Percentiles rank a stretch among this genome's conserved stretches.
Conservation (phyloP, 2,113 vertebrate species). For the Entomyzon cyanotis region DNA sequence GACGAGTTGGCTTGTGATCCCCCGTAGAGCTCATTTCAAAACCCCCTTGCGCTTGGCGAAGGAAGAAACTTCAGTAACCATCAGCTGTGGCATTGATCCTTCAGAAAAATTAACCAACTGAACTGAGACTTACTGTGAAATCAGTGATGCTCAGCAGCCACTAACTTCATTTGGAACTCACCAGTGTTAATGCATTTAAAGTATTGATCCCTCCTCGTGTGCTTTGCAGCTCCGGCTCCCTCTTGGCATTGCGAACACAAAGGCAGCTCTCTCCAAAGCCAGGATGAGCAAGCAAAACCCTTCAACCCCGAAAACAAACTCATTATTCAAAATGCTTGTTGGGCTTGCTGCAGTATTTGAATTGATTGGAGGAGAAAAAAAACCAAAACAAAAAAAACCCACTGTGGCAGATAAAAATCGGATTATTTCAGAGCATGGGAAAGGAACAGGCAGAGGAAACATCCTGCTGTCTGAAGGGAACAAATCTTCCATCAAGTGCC, state of each 20-base stretch:
- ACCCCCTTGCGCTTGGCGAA: background rate
- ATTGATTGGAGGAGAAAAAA: background rate
- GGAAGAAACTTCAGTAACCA: slow-evolving; percentile 66
- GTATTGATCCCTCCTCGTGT: slow-evolving; percentile 52
- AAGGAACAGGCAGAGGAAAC: slow-evolving; percentile 12
- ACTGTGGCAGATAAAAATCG: background rate
- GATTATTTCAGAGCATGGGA: slow-evolving; percentile 7
- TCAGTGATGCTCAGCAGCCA: slow-evolving; percentile 60
- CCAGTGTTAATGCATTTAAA: slow-evolving; percentile 64
- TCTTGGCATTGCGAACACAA: slow-evolving; percentile 11
- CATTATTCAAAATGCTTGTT: slow-evolving; percentile 59
- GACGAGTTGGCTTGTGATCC: slow-evolving; percentile 43
- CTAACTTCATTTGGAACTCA: slow-evolving; percentile 67
- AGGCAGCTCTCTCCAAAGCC: slow-evolving; percentile 33
- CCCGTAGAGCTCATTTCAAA: slow-evolving; percentile 42
- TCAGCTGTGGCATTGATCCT: slow-evolving; percentile 68
- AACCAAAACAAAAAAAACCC: too few species aligned
- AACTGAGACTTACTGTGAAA: slow-evolving; percentile 57
- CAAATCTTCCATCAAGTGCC: background rate
- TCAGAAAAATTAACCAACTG: slow-evolving; percentile 65
- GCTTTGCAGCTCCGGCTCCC: slow-evolving; percentile 40
- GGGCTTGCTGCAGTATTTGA: background rate
- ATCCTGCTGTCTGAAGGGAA: background rate
- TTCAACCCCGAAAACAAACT: slow-evolving; percentile 45
- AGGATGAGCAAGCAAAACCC: slow-evolving; percentile 58